A percentile compares a stretch with the other conserved stretches of the same genome.
These are phyloP conservation scores for Lepidocyrtinus sp. DNA, from an alignment of 2,888 invertebrate species.

Conservation along the genomic window DNA sequence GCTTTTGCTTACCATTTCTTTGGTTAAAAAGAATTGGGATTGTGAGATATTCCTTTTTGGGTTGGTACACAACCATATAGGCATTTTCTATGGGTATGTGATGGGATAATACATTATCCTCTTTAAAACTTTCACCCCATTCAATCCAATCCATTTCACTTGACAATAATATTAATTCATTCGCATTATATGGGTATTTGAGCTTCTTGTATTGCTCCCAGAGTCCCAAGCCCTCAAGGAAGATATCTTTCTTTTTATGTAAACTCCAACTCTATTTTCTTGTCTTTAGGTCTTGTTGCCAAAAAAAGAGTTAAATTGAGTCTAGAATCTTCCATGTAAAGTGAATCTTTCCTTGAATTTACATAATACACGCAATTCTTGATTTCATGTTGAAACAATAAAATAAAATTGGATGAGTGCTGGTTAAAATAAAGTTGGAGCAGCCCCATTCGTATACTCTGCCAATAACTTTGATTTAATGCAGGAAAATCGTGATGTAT, in stretches of 20 bases:
- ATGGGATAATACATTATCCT: constrained; percentile 39
- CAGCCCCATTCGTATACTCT: constrained; percentile 1
- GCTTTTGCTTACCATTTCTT: too few relatives aligned
- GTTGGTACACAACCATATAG: too few relatives aligned
- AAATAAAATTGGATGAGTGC: not conserved
- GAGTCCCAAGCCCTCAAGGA: not conserved
- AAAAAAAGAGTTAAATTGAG: not conserved
- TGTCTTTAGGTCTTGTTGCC: too few relatives aligned
- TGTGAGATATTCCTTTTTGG: not conserved
- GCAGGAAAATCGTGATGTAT: not conserved
- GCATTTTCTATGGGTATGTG: constrained; percentile 26
- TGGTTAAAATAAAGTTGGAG: constrained; percentile 11
- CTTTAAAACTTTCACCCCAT: constrained; percentile 52
- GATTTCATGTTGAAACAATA: constrained; percentile 2
- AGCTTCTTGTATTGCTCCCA: too few relatives aligned
- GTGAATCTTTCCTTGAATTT: constrained; percentile 13
- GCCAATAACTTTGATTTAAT: constrained; percentile 5
- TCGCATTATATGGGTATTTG: not conserved
- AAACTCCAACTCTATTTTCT: not conserved
- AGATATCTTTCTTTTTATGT: not conserved
- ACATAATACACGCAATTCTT: not conserved
- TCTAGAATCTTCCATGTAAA: not conserved
- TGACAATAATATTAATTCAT: constrained; percentile 28
- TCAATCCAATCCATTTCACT: constrained; percentile 56
- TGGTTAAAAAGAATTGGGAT: too few relatives aligned